phyloP scores from a whole-genome alignment of 2,888 invertebrate species.

The Cataglyphis rosenhaueri region DNA sequence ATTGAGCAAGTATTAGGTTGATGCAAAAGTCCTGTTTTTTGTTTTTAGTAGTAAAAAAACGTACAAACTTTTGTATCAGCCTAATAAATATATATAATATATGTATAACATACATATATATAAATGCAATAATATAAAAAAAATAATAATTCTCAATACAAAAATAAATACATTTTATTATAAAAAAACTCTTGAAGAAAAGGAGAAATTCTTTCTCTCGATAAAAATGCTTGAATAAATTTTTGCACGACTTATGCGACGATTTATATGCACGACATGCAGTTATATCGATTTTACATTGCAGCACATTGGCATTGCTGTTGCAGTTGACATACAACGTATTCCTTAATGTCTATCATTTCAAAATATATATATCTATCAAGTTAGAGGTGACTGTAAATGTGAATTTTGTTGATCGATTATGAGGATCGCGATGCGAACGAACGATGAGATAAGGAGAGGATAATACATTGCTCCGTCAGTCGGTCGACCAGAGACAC shows the following conservation, averaged over 20 bases:
- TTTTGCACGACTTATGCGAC: background rate
- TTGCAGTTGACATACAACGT: background rate
- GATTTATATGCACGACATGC: background rate
- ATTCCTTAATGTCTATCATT: conserved; percentile 12
- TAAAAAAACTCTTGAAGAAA: background rate
- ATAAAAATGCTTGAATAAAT: background rate
- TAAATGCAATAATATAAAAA: too few species aligned
- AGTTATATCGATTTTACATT: conserved; percentile 31
- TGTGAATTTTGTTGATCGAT: conserved; percentile 37
- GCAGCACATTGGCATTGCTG: conserved; percentile 20
- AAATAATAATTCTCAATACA: background rate
- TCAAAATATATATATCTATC: conserved; percentile 15
- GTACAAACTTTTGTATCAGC: too few species aligned
- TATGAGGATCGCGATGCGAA: conserved; percentile 6
- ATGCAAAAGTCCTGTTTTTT: too few species aligned
- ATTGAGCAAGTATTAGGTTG: background rate
- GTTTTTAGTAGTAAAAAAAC: too few species aligned
- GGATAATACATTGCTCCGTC: background rate
- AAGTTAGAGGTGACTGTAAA: background rate
- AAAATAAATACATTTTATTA: background rate
- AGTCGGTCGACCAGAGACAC: conserved; percentile 15
- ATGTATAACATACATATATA: too few species aligned
- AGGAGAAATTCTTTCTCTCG: background rate
- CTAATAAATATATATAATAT: background rate
- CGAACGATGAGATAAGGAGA: conserved; percentile 20